Evolutionary conservation across 2,888 invertebrate genomes (phyloP).

Genomic region (Calephelis perditalis): DNA sequence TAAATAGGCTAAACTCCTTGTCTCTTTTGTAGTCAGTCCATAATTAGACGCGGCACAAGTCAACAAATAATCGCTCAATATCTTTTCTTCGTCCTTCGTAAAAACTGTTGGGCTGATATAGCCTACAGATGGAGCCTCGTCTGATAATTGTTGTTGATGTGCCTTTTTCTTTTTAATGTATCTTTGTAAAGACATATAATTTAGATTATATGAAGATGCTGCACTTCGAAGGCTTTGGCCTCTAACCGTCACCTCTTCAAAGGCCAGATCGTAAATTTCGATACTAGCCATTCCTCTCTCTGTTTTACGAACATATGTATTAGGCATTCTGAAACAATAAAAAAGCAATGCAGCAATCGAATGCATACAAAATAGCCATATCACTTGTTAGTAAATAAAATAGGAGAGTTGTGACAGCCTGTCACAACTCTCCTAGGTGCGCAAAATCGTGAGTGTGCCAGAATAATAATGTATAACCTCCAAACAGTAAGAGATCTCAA

Average conservation of each 20-base stretch:
- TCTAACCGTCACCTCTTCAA: conserved; percentile 26
- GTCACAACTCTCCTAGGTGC: conserved; percentile 4
- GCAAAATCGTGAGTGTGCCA: conserved; percentile 4
- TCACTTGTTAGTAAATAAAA: conserved; percentile 1
- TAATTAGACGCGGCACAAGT: conserved; percentile 23
- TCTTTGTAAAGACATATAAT: conserved; percentile 19
- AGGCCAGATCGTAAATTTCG: conserved; percentile 18
- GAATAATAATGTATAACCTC: conserved; percentile 6
- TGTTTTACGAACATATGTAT: conserved; percentile 16
- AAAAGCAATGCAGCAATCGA: conserved; percentile 3
- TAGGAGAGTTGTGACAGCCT: conserved; percentile 6
- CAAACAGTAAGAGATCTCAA: conserved; percentile 3
- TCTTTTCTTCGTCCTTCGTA: conserved; percentile 26
- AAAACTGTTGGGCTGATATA: conserved; percentile 24
- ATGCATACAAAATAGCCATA: background rate
- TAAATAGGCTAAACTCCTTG: conserved; percentile 16
- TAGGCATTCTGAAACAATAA: conserved; percentile 18
- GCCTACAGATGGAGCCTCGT: conserved; percentile 21
- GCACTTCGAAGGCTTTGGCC: conserved; percentile 21
- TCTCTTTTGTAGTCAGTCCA: conserved; percentile 25
- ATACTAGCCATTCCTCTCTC: conserved; percentile 9
- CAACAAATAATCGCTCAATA: conserved; percentile 24
- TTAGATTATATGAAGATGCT: conserved; percentile 25
- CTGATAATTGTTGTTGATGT: conserved; percentile 8
- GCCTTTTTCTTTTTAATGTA: conserved; percentile 27